Evolutionary conservation across 2,113 vertebrate species (phyloP).

Genomic region (Scomber scombrus): DNA sequence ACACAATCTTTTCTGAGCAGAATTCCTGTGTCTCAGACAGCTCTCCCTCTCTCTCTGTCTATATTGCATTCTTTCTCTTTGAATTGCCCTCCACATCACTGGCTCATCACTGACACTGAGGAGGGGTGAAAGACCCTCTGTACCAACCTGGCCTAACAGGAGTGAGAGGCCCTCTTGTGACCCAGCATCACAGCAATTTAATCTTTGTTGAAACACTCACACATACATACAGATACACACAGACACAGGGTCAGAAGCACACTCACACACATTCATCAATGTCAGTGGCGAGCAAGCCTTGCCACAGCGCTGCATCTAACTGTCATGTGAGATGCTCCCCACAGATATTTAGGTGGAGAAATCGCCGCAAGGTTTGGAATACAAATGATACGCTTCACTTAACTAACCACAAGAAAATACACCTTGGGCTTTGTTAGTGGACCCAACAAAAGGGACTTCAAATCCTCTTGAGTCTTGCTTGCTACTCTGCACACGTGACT

Average conservation of each 20-base stretch:
- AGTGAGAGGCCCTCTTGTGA: neutral
- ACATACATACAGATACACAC: neutral
- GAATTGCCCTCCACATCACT: constrained; percentile 9
- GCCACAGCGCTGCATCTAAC: neutral
- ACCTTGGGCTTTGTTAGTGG: constrained; percentile 10
- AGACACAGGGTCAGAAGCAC: neutral
- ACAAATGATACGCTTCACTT: constrained; percentile 12
- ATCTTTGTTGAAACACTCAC: constrained; percentile 6
- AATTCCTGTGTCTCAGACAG: constrained; percentile 34
- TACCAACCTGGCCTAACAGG: neutral
- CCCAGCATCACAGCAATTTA: neutral
- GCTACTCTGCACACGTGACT: constrained; percentile 33
- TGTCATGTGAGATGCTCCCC: constrained; percentile 14
- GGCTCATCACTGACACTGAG: constrained; percentile 35
- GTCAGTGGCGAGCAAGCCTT: neutral
- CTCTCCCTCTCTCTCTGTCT: neutral
- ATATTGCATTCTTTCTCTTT: constrained; percentile 1
- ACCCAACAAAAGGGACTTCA: neutral
- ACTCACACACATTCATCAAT: constrained; percentile 37
- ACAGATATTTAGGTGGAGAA: neutral
- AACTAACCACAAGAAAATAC: neutral
- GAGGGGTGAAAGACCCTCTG: neutral
- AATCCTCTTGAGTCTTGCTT: constrained; percentile 32
- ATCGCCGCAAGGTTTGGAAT: constrained; percentile 31
- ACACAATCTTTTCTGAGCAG: constrained; percentile 25